Percentiles rank a stretch among this genome's conserved stretches.
Evolutionary conservation across 2,797 vertebrate genomes (phyloP).

Genomic region (Euphonia xanthogaster): DNA sequence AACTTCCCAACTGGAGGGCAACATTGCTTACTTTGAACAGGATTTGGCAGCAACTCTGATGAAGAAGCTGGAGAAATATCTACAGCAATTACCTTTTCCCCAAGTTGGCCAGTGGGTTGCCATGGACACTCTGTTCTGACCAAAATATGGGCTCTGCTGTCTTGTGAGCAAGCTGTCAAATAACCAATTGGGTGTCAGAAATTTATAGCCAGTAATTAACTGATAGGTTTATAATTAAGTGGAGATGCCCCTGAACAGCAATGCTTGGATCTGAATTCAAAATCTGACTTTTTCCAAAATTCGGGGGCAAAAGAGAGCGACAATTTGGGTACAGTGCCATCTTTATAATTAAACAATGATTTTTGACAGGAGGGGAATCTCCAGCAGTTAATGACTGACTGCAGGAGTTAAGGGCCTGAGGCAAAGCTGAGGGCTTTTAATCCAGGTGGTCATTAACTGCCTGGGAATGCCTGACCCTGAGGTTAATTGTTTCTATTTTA

Average conservation of each 20-base stretch:
- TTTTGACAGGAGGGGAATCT: conserved; percentile 70
- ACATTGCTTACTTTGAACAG: not conserved
- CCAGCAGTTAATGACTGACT: conserved; percentile 70
- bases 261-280: conserved; percentile 16
- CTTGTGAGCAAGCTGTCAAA: not conserved
- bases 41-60: not conserved
- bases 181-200: conserved; percentile 29
- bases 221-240: conserved; percentile 54
- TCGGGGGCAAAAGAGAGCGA: not conserved
- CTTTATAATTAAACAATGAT: conserved; percentile 70
- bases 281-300: conserved; percentile 44
- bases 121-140: conserved; percentile 20
- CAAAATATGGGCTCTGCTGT: not conserved
- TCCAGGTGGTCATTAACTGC: conserved; percentile 73
- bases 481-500: conserved; percentile 74
- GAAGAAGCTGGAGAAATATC: conserved; percentile 11
- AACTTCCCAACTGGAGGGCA: not conserved
- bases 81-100: conserved; percentile 34
- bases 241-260: conserved; percentile 10
- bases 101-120: not conserved
- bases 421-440: conserved; percentile 68
- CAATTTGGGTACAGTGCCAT: conserved; percentile 48
- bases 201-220: conserved; percentile 51
- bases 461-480: conserved; percentile 66
- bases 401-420: conserved; percentile 62